Conservation (phyloP, 1,140 invertebrate genomes). For the Drosophila chauvacae region DNA sequence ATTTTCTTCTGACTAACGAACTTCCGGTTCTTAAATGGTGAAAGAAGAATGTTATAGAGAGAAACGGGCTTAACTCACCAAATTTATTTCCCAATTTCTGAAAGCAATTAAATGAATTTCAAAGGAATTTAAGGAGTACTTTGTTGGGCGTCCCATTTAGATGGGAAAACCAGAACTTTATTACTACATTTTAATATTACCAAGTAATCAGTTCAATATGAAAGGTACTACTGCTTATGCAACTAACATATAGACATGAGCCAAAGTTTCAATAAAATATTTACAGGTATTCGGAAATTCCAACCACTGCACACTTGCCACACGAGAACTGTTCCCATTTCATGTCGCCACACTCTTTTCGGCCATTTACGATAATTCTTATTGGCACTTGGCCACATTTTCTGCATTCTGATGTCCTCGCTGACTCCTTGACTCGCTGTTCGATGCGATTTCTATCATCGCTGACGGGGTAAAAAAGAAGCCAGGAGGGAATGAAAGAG, state of each 20-base stretch:
- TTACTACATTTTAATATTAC: neutral
- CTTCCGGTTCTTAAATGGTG: slow-evolving; percentile 49
- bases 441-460: slow-evolving; percentile 63
- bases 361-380: slow-evolving; percentile 55
- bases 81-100: slow-evolving; percentile 9
- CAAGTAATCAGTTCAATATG: neutral
- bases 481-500: slow-evolving; percentile 3
- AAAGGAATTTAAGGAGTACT: neutral
- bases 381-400: slow-evolving; percentile 73
- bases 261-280: slow-evolving; percentile 11
- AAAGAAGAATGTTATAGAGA: neutral
- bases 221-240: too few species aligned
- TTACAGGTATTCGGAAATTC: neutral
- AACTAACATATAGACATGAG: too few species aligned
- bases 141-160: neutral
- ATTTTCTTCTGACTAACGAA: slow-evolving; percentile 64
- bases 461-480: slow-evolving; percentile 17
- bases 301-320: slow-evolving; percentile 16
- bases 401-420: slow-evolving; percentile 65
- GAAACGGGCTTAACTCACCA: slow-evolving; percentile 42
- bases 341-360: slow-evolving; percentile 32
- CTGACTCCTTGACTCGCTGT: slow-evolving; percentile 9
- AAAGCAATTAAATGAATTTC: slow-evolving; percentile 49
- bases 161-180: neutral
- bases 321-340: slow-evolving; percentile 25